Percentiles rank a stretch among this genome's conserved stretches.
phyloP scores from a whole-genome alignment of 1,140 invertebrate species.

The Hyposmocoma kahamanoa region DNA sequence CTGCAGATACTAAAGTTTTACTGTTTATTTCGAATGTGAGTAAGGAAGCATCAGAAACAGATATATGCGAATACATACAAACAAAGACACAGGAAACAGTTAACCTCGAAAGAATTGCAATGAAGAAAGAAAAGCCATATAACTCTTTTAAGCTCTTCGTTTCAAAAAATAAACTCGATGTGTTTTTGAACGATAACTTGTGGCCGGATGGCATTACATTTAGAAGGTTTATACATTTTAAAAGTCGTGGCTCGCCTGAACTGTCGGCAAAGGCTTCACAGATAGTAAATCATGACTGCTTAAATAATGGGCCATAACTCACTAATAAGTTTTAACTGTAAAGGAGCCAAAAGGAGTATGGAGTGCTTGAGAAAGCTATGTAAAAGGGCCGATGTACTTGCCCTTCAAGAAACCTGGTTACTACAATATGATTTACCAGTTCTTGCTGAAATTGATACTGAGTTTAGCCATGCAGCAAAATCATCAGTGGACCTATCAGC shows the following conservation, averaged over 20 bases:
- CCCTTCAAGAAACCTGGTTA: conserved; percentile 4
- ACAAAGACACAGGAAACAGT: not conserved
- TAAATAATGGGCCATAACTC: not conserved
- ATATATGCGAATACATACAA: conserved; percentile 1
- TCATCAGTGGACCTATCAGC: not conserved
- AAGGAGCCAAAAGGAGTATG: not conserved
- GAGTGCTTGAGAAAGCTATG: not conserved
- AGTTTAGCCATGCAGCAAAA: not conserved
- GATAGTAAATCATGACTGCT: not conserved
- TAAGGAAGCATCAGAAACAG: not conserved
- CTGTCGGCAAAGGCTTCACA: too few species aligned
- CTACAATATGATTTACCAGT: not conserved
- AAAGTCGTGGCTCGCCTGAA: not conserved
- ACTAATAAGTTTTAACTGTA: conserved; percentile 5
- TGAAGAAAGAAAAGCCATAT: not conserved
- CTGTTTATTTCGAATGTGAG: not conserved
- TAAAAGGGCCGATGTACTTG: not conserved
- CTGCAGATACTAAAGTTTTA: not conserved
- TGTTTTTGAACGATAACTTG: not conserved
- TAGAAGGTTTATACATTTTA: not conserved
- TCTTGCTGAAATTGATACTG: not conserved
- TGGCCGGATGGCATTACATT: not conserved
- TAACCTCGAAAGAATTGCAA: too few species aligned
- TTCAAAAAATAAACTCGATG: not conserved
- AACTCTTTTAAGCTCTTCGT: not conserved